Base-by-base conservation (phyloP, 2,113 vertebrate species). In the Spea bombifrons region DNA sequence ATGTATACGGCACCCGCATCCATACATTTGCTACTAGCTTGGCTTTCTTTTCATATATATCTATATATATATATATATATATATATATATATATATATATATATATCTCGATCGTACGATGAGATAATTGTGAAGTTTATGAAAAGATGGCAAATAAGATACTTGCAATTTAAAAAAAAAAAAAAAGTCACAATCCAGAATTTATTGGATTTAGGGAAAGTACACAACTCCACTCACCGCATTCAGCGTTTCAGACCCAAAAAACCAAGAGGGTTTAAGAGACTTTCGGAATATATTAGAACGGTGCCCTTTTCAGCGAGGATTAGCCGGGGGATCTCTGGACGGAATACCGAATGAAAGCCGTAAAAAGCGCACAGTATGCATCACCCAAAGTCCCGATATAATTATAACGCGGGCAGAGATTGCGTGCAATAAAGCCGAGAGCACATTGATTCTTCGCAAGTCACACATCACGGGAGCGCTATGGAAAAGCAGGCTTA, bases 281-380 rank as follows among this genome's bases (percentile, higher is more conserved):
- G 13, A n/a, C 48, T 75, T 30, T 46, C 16, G 3, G 67, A 67
- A 76, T 76, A 65, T 68, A 76, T 76, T 59, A 76, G 30, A 68
- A 76, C 44, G 52, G 16, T 61, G 53, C 52, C 53, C 53, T 76
- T 76, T 76, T 76, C n/a, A 49, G 66, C 69, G 61, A 69, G 55
- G 66, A 76, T 76, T 76, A 76, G 8, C 53, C 75, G 15, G 44
- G 52, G 68, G 75, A 61, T n/a, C 67, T 16, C 49, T 76, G 53
- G 15, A 76, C 16, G 61, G 75, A 16, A 67, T 7, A 59, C 66
- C 43, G 17, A 48, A 43, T 17, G 50, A 55, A 49, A 44, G 7
- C n/a, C 45, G 61, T 76, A 76, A 76, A 69, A 59, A 70, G 57
- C 43, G 66, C 55, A 59, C 48, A 59, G 47, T 6, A 45, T 57